Evolutionary conservation across 2,888 invertebrate species (phyloP), one percentile per base, ranked within the genome.

Genomic region (Agrochola lychnidis): DNA sequence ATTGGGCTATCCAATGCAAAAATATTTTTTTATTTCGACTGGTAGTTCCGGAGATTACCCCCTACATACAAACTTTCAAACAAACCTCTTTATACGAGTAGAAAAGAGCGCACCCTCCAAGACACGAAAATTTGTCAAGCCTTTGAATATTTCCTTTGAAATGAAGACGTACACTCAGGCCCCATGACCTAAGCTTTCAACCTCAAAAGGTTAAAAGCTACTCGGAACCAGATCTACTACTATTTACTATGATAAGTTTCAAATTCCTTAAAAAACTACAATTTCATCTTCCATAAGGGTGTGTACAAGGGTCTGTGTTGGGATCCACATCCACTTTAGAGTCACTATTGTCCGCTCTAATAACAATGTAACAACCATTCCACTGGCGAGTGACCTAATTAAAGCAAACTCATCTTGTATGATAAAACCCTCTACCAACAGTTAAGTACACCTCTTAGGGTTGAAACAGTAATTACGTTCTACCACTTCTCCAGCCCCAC

Each of bases 321-420:
- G 73, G 74, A 66, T 40, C 57, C 80, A 25, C 70, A 25, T 62
- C 45, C 74, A 42, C 74, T 84, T 67, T 74, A 70, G 67, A 74
- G 40, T 62, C 66, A 56, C 70, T 71, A 62, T 70, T 10, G 25
- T 57, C 61, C 40, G 63, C 78, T 79, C 81, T 63, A 81, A 53
- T 69, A 82, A 71, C 76, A 76, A 57, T 36, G 45, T 70, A 81
- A 69, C 71, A 42, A 76, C 51, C 64, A 72, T 69, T 45, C 66
- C 53, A 57, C 61, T 68, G 63, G n/a, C 57, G 42, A 76, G 82
- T 71, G 68, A 70, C 82, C 85, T 76, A 76, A 85, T 85, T 82
- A 76, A 76, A 70, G 36, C 81, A 67, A 62, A 66, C 70, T 69
- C 71, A 66, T 61, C 56, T 73, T 48, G 42, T 64, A 69, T 81